Evolutionary conservation across 2,888 invertebrate species (phyloP), one percentile per base, ranked within the genome.

Genomic region (Lepidocyrtinus sp.): DNA sequence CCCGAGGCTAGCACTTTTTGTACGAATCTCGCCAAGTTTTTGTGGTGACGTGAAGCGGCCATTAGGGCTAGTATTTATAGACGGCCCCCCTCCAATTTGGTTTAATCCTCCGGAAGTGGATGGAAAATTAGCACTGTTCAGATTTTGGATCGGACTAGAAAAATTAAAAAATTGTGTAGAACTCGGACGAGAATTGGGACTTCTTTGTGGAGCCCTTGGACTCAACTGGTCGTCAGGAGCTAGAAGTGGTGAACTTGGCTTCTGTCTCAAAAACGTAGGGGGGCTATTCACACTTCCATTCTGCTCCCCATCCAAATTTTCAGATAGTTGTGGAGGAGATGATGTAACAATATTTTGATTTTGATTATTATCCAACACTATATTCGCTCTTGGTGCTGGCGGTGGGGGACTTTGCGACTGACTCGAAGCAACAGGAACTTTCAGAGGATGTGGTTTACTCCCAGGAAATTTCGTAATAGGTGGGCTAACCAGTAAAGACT

Each of bases 1-100:
- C 50, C 85, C 85, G 5, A 85, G 74, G 75, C 84, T 85, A n/a
- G 81, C 83, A 78, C 82, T 84, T 84, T 86, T 85, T 15, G 26
- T 71, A 59, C 81, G 80, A 50, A 79, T 64, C 45, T 78, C 64
- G 9, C 69, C 68, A 46, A 82, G 75, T 45, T 74, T 78, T 64
- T 71, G 69, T 15, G 76, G 70, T 22, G 73, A 24, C 7, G 61
- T 59, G 24, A 64, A 62, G 62, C 65, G 1, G 21, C 24, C 36
- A n/a, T n/a, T n/a, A n/a, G n/a, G n/a, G n/a, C n/a, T n/a, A n/a
- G n/a, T n/a, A n/a, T n/a, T n/a, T n/a, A n/a, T n/a, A n/a, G n/a
- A n/a, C n/a, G n/a, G n/a, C 19, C 45, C 67, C 1, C 61, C 65
- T 22, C 59, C 67, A 26, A 50, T 15, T 22, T 71, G 36, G 25